Base-by-base conservation (phyloP, 2,797 vertebrate species). In the Euthynnus affinis region DNA sequence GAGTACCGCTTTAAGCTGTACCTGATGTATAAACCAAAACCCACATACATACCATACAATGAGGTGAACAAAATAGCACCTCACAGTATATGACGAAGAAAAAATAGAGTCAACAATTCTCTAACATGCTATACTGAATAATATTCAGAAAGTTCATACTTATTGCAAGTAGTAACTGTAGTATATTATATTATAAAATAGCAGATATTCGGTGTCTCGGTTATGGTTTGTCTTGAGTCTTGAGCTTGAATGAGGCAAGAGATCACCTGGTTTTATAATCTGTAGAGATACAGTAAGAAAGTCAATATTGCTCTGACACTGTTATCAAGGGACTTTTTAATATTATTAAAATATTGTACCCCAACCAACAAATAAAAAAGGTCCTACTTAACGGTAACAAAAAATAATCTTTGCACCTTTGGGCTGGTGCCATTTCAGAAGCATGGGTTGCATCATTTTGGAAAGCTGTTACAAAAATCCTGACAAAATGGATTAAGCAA, bases 351-450 rank as follows among this genome's bases (percentile, higher is more conserved):
- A 32, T 4, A 57, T 17, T 67, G 10, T 4, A 32, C 22, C 23
- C 5, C 51, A 48, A 51, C 51, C 68, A 65, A 46, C 49, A 63
- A 64, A 37, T 32, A 61, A 58, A 44, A 55, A 60, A 27, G 13
- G 14, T 69, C 37, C 22, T 46, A 37, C 69, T 60, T 27, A 1
- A 29, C 14, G 23, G 20, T 71, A 53, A 42, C 42, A 56, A 42
- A 18, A 17, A 56, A 48, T 40, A 58, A 51, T 32, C 8, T 69
- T 32, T 63, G 20, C 6, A 34, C 22, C n/a, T 5, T 22, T 51
- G 48, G 34, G 1, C 37, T 5, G 1, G 9, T 56, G 63, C 34
- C 63, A 67, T 27, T 6, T 70, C 29, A 42, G 9, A 22, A 23
- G 4, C 34, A 23, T 14, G 1, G 22, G 37, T 37, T 7, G 2